Conservation (phyloP, 2,888 invertebrate genomes). For the Himalopsyche anomala region DNA sequence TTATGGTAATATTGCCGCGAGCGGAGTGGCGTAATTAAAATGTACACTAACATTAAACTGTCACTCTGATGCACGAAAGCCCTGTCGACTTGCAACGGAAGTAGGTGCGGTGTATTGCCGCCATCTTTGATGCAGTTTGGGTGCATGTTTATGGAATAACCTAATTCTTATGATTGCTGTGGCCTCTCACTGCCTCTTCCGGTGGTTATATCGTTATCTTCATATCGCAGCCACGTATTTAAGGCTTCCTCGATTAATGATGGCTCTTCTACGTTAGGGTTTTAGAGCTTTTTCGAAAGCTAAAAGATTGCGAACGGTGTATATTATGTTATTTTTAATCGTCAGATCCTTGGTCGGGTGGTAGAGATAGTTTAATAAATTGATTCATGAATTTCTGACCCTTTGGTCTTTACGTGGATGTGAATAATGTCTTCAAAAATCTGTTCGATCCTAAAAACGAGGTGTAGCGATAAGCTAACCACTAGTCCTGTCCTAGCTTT, state of each 20-base stretch:
- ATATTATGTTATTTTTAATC: no score
- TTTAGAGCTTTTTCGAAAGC: neutral
- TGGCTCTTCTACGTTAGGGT: neutral
- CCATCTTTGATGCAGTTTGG: constrained; percentile 28
- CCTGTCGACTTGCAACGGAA: neutral
- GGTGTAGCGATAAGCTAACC: no score
- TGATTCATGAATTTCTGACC: no score
- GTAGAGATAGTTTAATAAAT: no score
- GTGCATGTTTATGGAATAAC: constrained; percentile 34
- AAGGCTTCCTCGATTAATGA: neutral
- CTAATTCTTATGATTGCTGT: constrained; percentile 22
- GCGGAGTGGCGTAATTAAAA: neutral
- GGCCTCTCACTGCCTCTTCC: constrained; percentile 16
- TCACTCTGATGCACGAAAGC: neutral
- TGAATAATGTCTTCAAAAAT: no score
- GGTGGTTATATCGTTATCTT: constrained; percentile 8
- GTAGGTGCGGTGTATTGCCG: constrained; percentile 3
- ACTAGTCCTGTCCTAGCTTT: no score
- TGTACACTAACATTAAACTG: neutral
- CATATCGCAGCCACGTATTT: constrained; percentile 7
- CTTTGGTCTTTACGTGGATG: no score
- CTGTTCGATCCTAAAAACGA: no score
- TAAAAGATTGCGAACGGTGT: no score
- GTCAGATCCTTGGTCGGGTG: no score
- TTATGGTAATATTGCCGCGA: no score